A percentile compares a stretch with the other conserved stretches of the same genome.
Conservation (phyloP, 2,113 vertebrate species). For the Sorex araneus region DNA sequence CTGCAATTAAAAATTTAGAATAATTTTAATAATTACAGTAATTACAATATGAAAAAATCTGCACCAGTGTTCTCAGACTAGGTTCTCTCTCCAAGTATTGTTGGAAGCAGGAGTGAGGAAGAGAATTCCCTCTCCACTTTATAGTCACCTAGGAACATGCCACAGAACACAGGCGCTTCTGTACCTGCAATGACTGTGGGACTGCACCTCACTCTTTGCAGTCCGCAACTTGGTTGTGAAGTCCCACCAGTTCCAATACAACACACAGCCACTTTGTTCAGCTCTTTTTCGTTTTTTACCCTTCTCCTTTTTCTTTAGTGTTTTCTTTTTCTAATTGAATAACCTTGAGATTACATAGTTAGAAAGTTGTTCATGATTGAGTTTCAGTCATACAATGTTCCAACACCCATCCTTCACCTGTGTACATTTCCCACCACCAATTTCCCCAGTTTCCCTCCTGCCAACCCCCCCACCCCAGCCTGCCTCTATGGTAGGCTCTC, state of each 20-base stretch:
- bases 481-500: too few species aligned
- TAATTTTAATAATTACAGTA: background rate
- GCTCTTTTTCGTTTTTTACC: background rate
- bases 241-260: background rate
- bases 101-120: background rate
- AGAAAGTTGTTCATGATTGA: too few species aligned
- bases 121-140: background rate
- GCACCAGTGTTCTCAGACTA: background rate
- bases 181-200: background rate
- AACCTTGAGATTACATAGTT: too few species aligned
- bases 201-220: background rate
- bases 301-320: too few species aligned
- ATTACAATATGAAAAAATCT: background rate
- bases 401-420: too few species aligned
- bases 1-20: background rate
- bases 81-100: background rate
- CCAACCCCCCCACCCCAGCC: too few species aligned
- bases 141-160: rapidly evolving
- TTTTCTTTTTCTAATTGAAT: too few species aligned
- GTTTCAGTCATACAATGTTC: too few species aligned
- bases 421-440: too few species aligned
- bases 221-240: background rate
- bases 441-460: too few species aligned
- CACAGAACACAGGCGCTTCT: rapidly evolving
- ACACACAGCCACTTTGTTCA: background rate